Base-by-base conservation (phyloP, 2,113 vertebrate species). In the Rhagologus leucostigma region DNA sequence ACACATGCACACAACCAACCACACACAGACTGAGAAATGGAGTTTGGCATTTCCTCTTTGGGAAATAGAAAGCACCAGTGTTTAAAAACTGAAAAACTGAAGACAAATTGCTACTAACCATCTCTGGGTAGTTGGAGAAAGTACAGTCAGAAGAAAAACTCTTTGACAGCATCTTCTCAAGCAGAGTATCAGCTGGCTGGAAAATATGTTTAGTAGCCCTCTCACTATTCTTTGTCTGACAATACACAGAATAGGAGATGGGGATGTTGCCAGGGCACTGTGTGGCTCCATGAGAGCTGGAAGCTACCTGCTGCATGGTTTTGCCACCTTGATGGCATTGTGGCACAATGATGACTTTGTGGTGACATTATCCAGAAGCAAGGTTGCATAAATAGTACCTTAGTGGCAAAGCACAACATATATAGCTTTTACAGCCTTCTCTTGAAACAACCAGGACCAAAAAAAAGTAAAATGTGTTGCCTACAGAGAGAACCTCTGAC, bases 11-110 rank as follows among this genome's bases (percentile, higher is more conserved):
- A 50, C 10, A 57, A 35, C 3, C 20, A 56, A 8, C 3, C 22
- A 29, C 35, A n/a, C 2, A 24, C 0, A 1, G 53, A 24, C 7
- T 39, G 12, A 21, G 15, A 60, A 69, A 89, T 3, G 16, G 22
- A 32, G 33, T 41, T 53, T 39, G 10, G 7, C 12, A 39, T 73
- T 79, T 93, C 21, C 18, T 8, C 10, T 12, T 21, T 11, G 62
- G 8, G n/a, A 78, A 53, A 56, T 6, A 67, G 9, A 81, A 69
- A 69, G 5, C 7, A 49, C 1, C 22, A 50, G 4, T 35, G 17
- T 23, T 71, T 67, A 23, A 56, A 57, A 41, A 64, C 26, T 17
- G 16, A 56, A 76, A 64, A 79, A 19, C 13, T 44, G 21, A 56
- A 49, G 17, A 64, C 4, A 59, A 10, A 3, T 42, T 67, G 26